phyloP scores from a whole-genome alignment of 2,888 invertebrate genomes.

The Clusia tigrina region DNA sequence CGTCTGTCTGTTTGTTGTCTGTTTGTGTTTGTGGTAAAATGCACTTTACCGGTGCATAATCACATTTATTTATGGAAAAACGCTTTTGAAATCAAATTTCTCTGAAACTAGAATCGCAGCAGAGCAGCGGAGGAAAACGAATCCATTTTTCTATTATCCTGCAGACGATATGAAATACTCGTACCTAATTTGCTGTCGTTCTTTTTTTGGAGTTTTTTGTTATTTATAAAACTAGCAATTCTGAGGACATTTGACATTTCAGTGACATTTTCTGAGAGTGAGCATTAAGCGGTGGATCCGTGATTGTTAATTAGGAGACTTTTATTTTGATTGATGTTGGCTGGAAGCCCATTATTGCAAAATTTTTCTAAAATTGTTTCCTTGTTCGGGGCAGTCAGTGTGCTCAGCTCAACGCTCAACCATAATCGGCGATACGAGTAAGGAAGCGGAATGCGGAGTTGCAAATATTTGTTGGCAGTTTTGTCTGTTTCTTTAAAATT shows the following conservation, averaged over 20 bases:
- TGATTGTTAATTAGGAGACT: conserved; percentile 15
- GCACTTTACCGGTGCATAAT: conserved; percentile 57
- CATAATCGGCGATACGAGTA: no score
- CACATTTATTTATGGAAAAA: conserved; percentile 60
- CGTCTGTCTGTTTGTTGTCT: conserved; percentile 37
- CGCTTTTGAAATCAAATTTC: conserved; percentile 62
- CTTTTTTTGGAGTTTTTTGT: no score
- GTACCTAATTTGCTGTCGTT: no score
- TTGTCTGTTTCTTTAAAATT: no score
- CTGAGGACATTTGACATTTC: not conserved
- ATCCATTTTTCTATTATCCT: conserved; percentile 44
- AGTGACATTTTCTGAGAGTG: no score
- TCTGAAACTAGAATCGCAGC: no score
- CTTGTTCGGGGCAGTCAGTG: no score
- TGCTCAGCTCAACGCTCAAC: no score
- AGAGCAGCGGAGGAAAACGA: conserved; percentile 43
- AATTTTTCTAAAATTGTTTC: not conserved
- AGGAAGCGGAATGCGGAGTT: no score
- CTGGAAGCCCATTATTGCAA: conserved; percentile 16
- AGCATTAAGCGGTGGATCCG: not conserved
- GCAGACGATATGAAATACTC: conserved; percentile 38
- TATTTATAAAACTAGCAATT: no score
- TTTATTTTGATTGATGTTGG: conserved; percentile 22
- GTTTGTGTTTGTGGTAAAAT: conserved; percentile 29
- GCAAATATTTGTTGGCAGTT: no score